A percentile compares a stretch with the other conserved stretches of the same genome.
These are phyloP conservation scores for Labeo catla DNA, from an alignment of 2,113 vertebrate genomes.

Conservation along the genomic window DNA sequence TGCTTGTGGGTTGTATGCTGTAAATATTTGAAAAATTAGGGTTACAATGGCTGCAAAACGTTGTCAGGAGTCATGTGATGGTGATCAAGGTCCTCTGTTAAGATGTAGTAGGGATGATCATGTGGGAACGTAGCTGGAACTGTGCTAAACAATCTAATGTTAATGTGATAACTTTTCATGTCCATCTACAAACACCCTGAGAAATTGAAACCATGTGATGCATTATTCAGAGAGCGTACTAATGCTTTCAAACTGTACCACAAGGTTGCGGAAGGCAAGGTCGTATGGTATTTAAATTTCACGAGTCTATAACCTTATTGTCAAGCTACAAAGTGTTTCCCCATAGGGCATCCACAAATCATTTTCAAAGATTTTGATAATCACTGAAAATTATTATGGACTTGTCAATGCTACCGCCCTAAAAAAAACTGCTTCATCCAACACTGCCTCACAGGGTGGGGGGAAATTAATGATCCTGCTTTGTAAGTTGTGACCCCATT, in stretches of 20 bases:
- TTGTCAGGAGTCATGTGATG: too few relatives aligned
- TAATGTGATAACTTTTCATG: not conserved
- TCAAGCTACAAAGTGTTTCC: not conserved
- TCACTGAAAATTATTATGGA: not conserved
- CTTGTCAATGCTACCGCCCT: not conserved
- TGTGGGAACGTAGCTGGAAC: not conserved
- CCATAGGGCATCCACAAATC: not conserved
- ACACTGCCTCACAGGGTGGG: not conserved
- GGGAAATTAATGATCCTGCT: not conserved
- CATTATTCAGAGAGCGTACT: not conserved
- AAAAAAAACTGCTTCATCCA: not conserved
- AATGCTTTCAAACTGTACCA: not conserved
- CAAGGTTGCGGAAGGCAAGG: not conserved
- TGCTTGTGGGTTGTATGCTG: too few relatives aligned
- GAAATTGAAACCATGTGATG: not conserved
- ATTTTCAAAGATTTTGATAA: slow-evolving; percentile 20
- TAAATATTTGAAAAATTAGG: too few relatives aligned
- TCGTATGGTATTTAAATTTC: not conserved
- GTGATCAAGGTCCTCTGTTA: too few relatives aligned
- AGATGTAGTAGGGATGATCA: too few relatives aligned
- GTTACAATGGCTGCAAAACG: too few relatives aligned
- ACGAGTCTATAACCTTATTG: not conserved
- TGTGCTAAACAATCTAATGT: not conserved
- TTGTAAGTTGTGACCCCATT: not conserved
- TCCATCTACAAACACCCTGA: not conserved